Percentiles rank a stretch among this genome's conserved stretches.
Conservation (phyloP, 2,888 invertebrate genomes). For the Tipula unca region DNA sequence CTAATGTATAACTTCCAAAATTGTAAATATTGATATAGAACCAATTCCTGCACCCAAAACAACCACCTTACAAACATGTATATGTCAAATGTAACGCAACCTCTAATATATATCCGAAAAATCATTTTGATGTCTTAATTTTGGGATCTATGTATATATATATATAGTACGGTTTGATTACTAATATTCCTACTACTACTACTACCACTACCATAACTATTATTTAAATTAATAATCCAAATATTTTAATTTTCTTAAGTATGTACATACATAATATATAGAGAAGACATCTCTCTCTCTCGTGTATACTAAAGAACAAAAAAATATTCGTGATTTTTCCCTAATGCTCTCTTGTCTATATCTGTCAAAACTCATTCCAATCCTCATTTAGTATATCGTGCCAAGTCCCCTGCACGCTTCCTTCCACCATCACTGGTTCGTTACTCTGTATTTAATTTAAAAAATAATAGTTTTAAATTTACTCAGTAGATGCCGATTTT, state of each 20-base stretch:
- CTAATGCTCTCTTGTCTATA: not conserved
- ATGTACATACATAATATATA: not conserved
- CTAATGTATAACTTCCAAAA: not conserved
- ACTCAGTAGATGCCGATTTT: not conserved
- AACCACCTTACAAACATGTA: not conserved
- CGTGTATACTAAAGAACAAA: not conserved
- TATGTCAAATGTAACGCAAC: not conserved
- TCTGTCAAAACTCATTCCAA: not conserved
- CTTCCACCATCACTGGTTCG: not conserved
- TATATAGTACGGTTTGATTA: too few relatives aligned
- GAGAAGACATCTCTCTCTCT: not conserved
- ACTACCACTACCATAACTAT: not conserved
- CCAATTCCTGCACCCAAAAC: not conserved
- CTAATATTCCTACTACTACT: not conserved
- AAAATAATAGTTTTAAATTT: not conserved
- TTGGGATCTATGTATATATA: not conserved
- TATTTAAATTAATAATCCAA: constrained; percentile 14
- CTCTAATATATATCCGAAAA: not conserved
- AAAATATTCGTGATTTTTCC: not conserved
- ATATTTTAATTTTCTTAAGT: not conserved
- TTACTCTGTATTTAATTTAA: not conserved
- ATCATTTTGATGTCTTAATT: not conserved
- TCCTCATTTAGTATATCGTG: not conserved
- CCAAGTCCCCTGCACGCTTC: not conserved
- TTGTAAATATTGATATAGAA: not conserved